Evolutionary conservation across 2,888 invertebrate genomes (phyloP), one percentile per base, ranked within the genome.

Genomic region (Acronicta leporina): DNA sequence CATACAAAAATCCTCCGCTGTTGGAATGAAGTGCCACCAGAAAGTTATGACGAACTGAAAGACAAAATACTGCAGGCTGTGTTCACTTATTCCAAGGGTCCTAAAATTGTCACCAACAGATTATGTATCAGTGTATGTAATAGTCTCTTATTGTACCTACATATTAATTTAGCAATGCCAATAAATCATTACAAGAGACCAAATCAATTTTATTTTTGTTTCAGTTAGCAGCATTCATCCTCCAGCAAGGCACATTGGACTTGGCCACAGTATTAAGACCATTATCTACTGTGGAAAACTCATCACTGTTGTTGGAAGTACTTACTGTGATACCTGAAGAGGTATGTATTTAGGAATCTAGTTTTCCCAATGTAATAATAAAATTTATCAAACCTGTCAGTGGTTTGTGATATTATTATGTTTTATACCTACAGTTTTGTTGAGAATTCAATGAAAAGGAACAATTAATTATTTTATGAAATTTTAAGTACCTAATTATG

Each of bases 311-410:
- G 79, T 87, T 99, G 53, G 97, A 98, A 94, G 97, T 98, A 41
- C 94, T 99, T 14, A 96, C 97, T 78, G 97, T 97, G 55, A 96
- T 99, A 84, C 98, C 98, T 27, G 97, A 97, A 92, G 98, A 99
- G 95, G 98, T 98, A 92, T 92, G 88, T 75, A 43, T 27, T n/a
- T 69, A 9, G 55, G 2, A 33, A 33, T 33, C 3, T 33, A 11
- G 4, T 20, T 20, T 20, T 4, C 20, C 20, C 20, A 20, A 20
- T 4, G 2, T 20, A 20, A 20, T n/a, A n/a, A 20, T 20, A 20
- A 20, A 3, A 20, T 3, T 4, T 2, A 20, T 20, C 20, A 20
- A 20, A 20, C 2, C 4, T 20, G 20, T 20, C 20, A 20, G 4
- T 20, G 20, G 4, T 20, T 20, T 20, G 20, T 27, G 27, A 6